A percentile compares a stretch with the other conserved stretches of the same genome.
These are phyloP conservation scores for Crypturellus undulatus DNA, from an alignment of 2,113 vertebrate genomes.

Conservation along the genomic window DNA sequence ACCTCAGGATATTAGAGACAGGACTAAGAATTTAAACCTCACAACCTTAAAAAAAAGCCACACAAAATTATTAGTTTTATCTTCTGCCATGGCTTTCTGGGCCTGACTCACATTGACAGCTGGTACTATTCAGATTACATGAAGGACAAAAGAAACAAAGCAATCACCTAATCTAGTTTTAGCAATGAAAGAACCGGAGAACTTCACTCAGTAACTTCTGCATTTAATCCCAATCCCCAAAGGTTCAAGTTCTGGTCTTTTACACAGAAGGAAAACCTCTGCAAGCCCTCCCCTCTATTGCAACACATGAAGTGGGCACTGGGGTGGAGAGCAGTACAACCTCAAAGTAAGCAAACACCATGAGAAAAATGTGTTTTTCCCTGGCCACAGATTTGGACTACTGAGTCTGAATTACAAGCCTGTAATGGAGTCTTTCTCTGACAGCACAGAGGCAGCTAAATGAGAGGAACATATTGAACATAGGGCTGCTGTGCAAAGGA, in stretches of 20 bases:
- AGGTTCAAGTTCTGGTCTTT: not conserved
- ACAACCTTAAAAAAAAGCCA: not conserved
- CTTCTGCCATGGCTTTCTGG: not conserved
- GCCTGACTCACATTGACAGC: slow-evolving; percentile 8
- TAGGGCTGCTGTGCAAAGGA: not conserved
- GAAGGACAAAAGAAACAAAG: not conserved
- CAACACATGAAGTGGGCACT: not conserved
- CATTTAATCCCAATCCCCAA: not conserved
- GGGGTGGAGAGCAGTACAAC: not conserved
- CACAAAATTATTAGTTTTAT: not conserved
- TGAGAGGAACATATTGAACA: not conserved
- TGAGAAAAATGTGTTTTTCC: not conserved
- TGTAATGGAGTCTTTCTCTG: not conserved
- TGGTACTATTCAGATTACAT: not conserved
- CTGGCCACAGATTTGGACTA: not conserved
- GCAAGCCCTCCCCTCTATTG: fast-evolving
- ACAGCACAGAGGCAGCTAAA: not conserved
- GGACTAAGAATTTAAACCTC: not conserved
- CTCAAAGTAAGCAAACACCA: not conserved
- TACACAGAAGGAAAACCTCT: not conserved
- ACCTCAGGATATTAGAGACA: not conserved
- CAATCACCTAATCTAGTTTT: not conserved
- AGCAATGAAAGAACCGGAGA: not conserved
- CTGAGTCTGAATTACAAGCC: not conserved
- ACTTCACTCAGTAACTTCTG: not conserved